A percentile compares a stretch with the other conserved stretches of the same genome.
phyloP scores from a whole-genome alignment of 2,797 vertebrate genomes.

The Pitangus sulphuratus region DNA sequence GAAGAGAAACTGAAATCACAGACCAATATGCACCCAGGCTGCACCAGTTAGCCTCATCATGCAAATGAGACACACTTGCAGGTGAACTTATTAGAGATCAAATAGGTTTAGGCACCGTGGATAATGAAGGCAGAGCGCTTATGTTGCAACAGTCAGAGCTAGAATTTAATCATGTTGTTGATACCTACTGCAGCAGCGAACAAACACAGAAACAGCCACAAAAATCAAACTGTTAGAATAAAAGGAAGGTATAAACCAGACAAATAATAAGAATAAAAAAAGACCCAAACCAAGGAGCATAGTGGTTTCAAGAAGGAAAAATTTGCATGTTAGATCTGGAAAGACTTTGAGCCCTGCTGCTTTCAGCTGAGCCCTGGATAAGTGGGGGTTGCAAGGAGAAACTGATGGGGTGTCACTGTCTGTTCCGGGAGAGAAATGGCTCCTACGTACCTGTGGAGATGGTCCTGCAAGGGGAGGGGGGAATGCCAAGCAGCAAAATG shows the following conservation, averaged over 20 bases:
- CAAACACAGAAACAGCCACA: conserved; percentile 59
- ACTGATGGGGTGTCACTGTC: background rate
- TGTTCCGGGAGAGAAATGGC: background rate
- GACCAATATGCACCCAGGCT: conserved; percentile 57
- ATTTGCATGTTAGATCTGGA: background rate
- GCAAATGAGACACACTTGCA: conserved; percentile 63
- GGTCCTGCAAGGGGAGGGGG: background rate
- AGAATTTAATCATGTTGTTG: conserved; percentile 68
- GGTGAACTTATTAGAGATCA: conserved; percentile 68
- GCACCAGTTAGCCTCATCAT: conserved; percentile 68
- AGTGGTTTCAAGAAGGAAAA: background rate
- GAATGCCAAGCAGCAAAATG: background rate
- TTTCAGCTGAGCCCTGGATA: background rate
- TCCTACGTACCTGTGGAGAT: background rate
- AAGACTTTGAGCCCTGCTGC: background rate
- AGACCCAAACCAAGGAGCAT: background rate
- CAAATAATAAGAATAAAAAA: conserved; percentile 13
- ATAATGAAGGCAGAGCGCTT: conserved; percentile 64
- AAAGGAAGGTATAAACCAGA: conserved; percentile 28
- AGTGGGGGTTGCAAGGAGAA: background rate
- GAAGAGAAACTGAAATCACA: conserved; percentile 57
- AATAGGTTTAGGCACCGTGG: conserved; percentile 56
- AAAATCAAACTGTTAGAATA: conserved; percentile 49
- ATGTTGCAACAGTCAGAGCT: conserved; percentile 54
- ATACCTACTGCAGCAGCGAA: conserved; percentile 21